Conservation (phyloP, 2,113 vertebrate genomes). For the Rhinoderma darwinii region DNA sequence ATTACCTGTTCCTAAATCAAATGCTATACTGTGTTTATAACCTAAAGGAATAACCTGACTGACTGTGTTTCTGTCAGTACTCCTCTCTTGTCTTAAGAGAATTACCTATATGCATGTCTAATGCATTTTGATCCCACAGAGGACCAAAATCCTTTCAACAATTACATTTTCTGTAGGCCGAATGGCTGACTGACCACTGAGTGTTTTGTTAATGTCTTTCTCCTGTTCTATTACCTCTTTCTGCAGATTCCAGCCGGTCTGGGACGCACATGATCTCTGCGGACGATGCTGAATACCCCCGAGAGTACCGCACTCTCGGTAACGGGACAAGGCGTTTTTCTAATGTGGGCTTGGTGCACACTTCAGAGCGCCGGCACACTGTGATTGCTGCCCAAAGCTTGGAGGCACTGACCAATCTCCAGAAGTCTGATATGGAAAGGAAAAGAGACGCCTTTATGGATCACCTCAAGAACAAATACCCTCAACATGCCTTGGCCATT, state of each 20-base stretch:
- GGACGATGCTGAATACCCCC: constrained; percentile 95
- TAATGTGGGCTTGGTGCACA: constrained; percentile 97
- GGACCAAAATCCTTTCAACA: neutral
- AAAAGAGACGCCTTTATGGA: constrained; percentile 97
- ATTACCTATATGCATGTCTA: neutral
- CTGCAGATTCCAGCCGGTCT: constrained; percentile 89
- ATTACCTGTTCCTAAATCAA: neutral
- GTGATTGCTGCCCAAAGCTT: constrained; percentile 95
- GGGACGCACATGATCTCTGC: constrained; percentile 97
- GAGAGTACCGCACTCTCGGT: constrained; percentile 94
- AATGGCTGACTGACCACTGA: neutral
- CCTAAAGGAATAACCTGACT: neutral
- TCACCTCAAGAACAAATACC: constrained; percentile 98
- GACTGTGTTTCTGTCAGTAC: neutral
- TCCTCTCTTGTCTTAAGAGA: constrained; percentile 5
- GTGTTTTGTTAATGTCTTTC: constrained; percentile 7
- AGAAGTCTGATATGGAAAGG: constrained; percentile 94
- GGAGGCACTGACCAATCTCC: constrained; percentile 93
- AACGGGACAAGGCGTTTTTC: constrained; percentile 94
- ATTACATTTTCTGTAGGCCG: neutral
- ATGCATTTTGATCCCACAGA: neutral
- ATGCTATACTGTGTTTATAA: neutral
- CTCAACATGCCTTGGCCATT: constrained; percentile 85
- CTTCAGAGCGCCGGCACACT: constrained; percentile 93
- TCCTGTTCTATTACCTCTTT: constrained; percentile 43